These are phyloP conservation scores for Platalea minor DNA, from an alignment of 2,797 vertebrate species.

Conservation along the genomic window DNA sequence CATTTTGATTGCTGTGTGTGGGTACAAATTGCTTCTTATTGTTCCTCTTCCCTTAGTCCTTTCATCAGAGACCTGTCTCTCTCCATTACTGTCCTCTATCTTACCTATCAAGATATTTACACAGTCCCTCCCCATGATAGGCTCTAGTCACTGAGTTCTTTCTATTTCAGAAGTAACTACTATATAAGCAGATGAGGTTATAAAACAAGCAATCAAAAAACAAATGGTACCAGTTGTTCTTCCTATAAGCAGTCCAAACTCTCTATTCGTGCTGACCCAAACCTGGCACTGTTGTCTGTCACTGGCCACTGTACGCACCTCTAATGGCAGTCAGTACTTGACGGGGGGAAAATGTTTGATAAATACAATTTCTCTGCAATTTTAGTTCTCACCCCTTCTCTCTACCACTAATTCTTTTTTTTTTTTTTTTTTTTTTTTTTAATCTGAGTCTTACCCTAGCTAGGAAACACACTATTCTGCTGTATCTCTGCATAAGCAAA, in stretches of 20 bases:
- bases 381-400: neutral
- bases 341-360: neutral
- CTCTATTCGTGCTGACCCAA: neutral
- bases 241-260: neutral
- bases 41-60: neutral
- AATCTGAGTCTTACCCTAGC: neutral
- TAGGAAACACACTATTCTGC: neutral
- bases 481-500: neutral
- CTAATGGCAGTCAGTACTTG: neutral
- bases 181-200: neutral
- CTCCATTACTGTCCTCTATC: neutral
- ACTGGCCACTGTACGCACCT: neutral
- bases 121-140: neutral
- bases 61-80: neutral
- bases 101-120: neutral
- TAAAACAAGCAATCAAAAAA: neutral
- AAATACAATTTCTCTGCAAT: neutral
- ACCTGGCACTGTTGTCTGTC: neutral
- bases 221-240: neutral
- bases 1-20: neutral
- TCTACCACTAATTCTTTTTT: neutral
- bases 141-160: neutral
- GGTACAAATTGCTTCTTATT: neutral
- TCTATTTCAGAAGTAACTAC: neutral
- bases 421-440: neutral